These are phyloP conservation scores for Lasioglossum albipes DNA, from an alignment of 1,140 invertebrate genomes.

Conservation along the genomic window DNA sequence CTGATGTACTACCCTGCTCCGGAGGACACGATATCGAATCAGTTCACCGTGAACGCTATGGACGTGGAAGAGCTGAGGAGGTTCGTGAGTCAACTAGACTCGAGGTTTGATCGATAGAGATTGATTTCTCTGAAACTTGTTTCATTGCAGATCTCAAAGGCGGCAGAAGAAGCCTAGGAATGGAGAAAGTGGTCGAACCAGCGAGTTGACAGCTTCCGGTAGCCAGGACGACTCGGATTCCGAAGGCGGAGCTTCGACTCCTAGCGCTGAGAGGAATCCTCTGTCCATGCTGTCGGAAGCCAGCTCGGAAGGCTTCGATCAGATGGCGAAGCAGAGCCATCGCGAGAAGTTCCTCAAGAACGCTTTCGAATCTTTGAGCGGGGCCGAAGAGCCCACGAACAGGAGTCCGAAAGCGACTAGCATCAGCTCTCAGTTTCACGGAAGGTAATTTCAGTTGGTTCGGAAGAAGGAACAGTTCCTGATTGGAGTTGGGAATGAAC, in stretches of 20 bases:
- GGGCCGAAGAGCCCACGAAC: conserved; percentile 80
- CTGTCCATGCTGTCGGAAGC: conserved; percentile 83
- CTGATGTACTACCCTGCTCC: conserved; percentile 80
- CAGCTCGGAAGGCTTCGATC: conserved; percentile 89
- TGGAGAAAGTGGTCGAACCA: conserved; percentile 77
- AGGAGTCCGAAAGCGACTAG: conserved; percentile 71
- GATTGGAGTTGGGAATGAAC: too few species aligned
- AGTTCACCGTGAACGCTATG: conserved; percentile 93
- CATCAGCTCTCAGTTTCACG: conserved; percentile 77
- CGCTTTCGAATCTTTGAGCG: conserved; percentile 88
- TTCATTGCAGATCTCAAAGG: conserved; percentile 83
- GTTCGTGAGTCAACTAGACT: conserved; percentile 32
- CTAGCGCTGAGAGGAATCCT: conserved; percentile 80
- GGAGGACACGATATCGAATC: conserved; percentile 82
- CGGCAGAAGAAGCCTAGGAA: conserved; percentile 83
- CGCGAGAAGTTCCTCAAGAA: conserved; percentile 88
- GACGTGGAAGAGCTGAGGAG: conserved; percentile 89
- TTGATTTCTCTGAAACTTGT: too few species aligned
- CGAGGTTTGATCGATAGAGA: too few species aligned
- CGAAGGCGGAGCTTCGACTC: conserved; percentile 83
- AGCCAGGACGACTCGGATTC: conserved; percentile 85
- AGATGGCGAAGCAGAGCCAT: conserved; percentile 81
- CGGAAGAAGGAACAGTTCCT: too few species aligned
- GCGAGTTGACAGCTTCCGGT: conserved; percentile 82
- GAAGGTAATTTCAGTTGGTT: conserved; percentile 64